Conservation (phyloP, 2,113 vertebrate species). For the Penelope pileata region DNA sequence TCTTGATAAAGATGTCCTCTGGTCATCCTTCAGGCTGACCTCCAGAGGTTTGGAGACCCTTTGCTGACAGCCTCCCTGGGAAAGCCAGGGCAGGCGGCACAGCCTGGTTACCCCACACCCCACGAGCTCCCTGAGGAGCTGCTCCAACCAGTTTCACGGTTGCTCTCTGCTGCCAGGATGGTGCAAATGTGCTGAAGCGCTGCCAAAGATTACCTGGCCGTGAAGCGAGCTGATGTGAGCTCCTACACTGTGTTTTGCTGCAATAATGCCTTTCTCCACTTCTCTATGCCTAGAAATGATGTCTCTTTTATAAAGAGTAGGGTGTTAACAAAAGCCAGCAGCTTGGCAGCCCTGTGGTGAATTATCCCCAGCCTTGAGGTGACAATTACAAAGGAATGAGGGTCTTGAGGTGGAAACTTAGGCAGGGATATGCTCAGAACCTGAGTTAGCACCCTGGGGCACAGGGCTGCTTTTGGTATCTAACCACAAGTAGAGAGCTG, state of each 20-base stretch:
- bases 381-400: not conserved
- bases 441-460: not conserved
- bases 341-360: not conserved
- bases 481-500: not conserved
- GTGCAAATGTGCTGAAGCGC: not conserved
- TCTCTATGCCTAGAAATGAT: not conserved
- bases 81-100: not conserved
- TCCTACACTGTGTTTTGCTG: not conserved
- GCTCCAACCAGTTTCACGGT: not conserved
- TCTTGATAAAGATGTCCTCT: not conserved
- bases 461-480: not conserved
- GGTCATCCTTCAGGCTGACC: not conserved
- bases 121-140: rapidly evolving
- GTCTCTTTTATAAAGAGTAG: not conserved
- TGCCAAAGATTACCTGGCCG: not conserved
- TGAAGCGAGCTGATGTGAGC: not conserved
- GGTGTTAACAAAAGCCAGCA: not conserved
- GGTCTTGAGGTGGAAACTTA: not conserved
- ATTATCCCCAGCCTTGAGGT: not conserved
- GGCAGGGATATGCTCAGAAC: not conserved
- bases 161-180: not conserved
- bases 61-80: not conserved
- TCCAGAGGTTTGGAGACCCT: not conserved
- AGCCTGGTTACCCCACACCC: not conserved
- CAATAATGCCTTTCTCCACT: not conserved